Conservation (phyloP, 1,140 invertebrate genomes). For the Globodera ellingtonae region DNA sequence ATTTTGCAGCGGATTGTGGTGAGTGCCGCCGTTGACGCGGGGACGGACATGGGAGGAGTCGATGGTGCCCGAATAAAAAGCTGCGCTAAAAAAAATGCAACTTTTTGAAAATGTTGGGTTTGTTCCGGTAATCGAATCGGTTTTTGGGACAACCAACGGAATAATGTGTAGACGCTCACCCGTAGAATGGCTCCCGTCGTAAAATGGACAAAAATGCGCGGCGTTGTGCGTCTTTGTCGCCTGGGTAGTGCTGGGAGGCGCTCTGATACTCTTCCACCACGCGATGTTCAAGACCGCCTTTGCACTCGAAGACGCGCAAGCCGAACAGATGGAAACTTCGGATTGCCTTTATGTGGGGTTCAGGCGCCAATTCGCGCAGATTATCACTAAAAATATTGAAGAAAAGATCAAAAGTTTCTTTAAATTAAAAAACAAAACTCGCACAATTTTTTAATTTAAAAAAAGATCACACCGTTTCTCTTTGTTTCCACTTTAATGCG, state of each 20-base stretch:
- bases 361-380: conserved; percentile 40
- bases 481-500: too few relatives aligned
- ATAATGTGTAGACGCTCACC: background rate
- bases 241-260: conserved; percentile 32
- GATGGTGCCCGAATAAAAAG: conserved; percentile 46
- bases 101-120: background rate
- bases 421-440: background rate
- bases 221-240: conserved; percentile 32
- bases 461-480: too few relatives aligned
- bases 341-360: conserved; percentile 30
- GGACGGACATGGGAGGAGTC: conserved; percentile 33
- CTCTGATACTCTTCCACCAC: conserved; percentile 43
- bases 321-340: conserved; percentile 46
- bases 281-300: conserved; percentile 44
- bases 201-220: conserved; percentile 41
- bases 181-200: conserved; percentile 29
- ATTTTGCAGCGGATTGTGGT: background rate
- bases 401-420: too few relatives aligned
- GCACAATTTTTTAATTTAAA: conserved; percentile 1
- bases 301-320: conserved; percentile 49
- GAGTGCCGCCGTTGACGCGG: background rate
- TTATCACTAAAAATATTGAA: conserved; percentile 38
- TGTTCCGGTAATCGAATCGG: too few relatives aligned
- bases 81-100: conserved; percentile 42
- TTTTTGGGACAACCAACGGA: background rate